Evolutionary conservation across 2,888 invertebrate species (phyloP), one percentile per base, ranked within the genome.

Genomic region (Diloba caeruleocephala): DNA sequence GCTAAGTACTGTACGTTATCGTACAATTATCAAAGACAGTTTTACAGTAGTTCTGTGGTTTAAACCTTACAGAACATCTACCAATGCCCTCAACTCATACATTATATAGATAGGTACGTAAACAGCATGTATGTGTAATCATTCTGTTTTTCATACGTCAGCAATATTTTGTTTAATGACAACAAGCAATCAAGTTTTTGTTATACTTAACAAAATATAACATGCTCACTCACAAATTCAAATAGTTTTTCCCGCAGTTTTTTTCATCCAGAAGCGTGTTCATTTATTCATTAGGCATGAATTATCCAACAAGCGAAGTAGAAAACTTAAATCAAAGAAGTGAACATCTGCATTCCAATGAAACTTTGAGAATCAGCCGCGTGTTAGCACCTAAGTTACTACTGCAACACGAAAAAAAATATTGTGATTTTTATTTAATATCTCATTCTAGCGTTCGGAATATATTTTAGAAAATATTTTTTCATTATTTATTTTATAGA

Each of bases 281-380:
- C 49, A 51, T 55, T 71, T 64, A 71, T 71, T 57, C 64, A 68
- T 53, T 63, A 41, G 17, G 36, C 58, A 70, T 70, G 72, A 71
- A 71, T 70, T 63, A 70, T 55, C 56, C 72, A 64, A 71, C 48
- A 53, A 50, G 43, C 50, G 54, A 51, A 60, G 60, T 71, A 54
- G 59, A 64, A 55, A 60, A 60, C 31, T 39, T 64, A 60, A 71
- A 68, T 71, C 72, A 70, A 70, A 70, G 60, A 54, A 67, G 60
- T 43, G 46, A 71, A 64, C 69, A 68, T 64, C 60, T 68, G 69
- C 69, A 70, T 70, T 71, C 45, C 54, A 68, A 70, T 61, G 60
- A 58, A 71, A 68, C 54, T 70, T 70, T 68, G 69, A 68, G 60
- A 71, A 65, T 42, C 72, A 45, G 15, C 38, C 41, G 34, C 50